phyloP scores from a whole-genome alignment of 2,888 invertebrate species.

The Halocaridina rubra region DNA sequence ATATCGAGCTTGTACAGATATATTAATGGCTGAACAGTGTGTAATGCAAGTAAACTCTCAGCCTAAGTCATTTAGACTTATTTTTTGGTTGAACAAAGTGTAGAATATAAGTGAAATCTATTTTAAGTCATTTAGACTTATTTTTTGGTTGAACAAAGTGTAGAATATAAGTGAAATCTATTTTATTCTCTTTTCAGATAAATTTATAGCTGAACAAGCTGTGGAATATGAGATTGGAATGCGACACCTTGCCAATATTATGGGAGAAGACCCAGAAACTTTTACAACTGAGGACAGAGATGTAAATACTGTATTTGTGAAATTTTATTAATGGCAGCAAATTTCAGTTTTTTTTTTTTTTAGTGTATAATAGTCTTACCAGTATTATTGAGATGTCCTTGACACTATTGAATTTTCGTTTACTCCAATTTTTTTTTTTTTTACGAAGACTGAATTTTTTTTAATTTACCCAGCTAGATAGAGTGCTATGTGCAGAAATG shows the following conservation, averaged over 20 bases:
- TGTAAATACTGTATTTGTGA: no score
- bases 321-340: no score
- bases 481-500: no score
- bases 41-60: background rate
- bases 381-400: no score
- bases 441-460: no score
- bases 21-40: background rate
- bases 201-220: conserved; percentile 83
- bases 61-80: background rate
- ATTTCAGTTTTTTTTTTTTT: no score
- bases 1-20: no score
- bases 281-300: conserved; percentile 90
- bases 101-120: background rate
- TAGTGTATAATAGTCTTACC: no score
- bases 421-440: no score
- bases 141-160: background rate
- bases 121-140: background rate
- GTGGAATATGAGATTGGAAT: conserved; percentile 90
- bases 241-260: conserved; percentile 97
- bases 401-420: no score
- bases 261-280: conserved; percentile 92
- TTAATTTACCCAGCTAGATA: no score
- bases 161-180: background rate
- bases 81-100: background rate
- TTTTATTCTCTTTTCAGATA: conserved; percentile 70